Conservation (phyloP, 2,113 vertebrate genomes). For the Sapayoa aenigma region DNA sequence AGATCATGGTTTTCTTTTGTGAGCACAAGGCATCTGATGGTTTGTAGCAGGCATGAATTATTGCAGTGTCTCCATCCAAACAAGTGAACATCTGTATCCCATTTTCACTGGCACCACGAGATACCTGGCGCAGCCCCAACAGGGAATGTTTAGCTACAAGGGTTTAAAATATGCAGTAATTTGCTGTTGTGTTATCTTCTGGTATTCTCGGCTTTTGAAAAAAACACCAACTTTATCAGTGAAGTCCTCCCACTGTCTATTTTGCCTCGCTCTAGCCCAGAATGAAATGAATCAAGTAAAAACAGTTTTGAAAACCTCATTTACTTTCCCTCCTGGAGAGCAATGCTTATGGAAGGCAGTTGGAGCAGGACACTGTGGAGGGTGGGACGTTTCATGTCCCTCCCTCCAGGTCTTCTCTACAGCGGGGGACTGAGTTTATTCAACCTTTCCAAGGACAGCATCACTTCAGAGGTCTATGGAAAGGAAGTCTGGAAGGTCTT, state of each 20-base stretch:
- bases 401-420: not conserved
- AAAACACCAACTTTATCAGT: not conserved
- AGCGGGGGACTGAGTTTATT: not conserved
- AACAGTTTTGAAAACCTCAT: constrained; percentile 37
- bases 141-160: constrained; percentile 62
- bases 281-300: constrained; percentile 28
- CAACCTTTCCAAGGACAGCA: not conserved
- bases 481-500: not conserved
- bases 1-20: not conserved
- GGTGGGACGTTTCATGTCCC: not conserved
- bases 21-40: not conserved
- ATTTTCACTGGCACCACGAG: constrained; percentile 64
- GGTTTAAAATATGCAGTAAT: constrained; percentile 61
- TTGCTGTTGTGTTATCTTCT: constrained; percentile 59
- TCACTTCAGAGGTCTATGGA: not conserved
- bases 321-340: constrained; percentile 28
- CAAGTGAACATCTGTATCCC: constrained; percentile 71
- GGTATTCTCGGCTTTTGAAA: constrained; percentile 32
- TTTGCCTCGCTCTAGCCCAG: not conserved
- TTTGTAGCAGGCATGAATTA: constrained; percentile 61
- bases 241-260: constrained; percentile 47
- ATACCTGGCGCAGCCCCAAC: constrained; percentile 63
- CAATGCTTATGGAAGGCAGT: not conserved
- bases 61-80: constrained; percentile 60
- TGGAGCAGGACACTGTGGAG: not conserved